These are phyloP conservation scores for Meriones psammophilus DNA, from an alignment of 2,797 vertebrate species.

Conservation along the genomic window DNA sequence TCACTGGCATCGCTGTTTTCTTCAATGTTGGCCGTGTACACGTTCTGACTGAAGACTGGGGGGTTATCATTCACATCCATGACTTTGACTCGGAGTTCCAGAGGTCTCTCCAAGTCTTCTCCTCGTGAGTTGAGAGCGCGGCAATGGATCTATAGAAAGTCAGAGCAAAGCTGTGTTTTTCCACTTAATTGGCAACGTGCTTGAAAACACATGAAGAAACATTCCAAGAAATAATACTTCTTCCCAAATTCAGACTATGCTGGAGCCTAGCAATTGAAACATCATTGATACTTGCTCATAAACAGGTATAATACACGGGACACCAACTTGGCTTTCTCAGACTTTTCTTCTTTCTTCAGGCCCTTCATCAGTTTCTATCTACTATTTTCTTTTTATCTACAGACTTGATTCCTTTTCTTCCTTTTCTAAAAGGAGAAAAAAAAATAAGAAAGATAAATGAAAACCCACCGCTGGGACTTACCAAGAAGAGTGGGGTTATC, in stretches of 20 bases:
- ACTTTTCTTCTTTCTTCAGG: not conserved
- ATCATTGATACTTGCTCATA: not conserved
- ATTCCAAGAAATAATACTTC: slow-evolving; percentile 44
- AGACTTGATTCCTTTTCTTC: not conserved
- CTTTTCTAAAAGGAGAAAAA: slow-evolving; percentile 24
- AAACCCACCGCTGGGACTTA: slow-evolving; percentile 86
- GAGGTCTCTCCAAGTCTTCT: slow-evolving; percentile 87
- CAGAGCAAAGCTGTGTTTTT: not conserved
- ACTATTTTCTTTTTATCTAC: not conserved
- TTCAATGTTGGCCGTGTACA: slow-evolving; percentile 87
- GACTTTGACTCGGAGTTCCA: slow-evolving; percentile 89
- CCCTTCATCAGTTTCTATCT: slow-evolving; percentile 12
- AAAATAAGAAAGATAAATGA: not conserved
- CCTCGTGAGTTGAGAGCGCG: slow-evolving; percentile 77
- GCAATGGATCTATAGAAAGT: slow-evolving; percentile 80
- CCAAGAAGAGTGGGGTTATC: slow-evolving; percentile 90
- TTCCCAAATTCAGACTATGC: not conserved
- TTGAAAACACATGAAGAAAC: slow-evolving; percentile 63
- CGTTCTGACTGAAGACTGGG: slow-evolving; percentile 88
- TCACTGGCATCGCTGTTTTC: slow-evolving; percentile 90
- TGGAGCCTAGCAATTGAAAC: not conserved
- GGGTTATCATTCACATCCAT: slow-evolving; percentile 92
- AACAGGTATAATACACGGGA: not conserved
- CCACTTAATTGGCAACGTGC: not conserved
- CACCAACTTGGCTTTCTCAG: not conserved